Evolutionary conservation across 2,797 vertebrate genomes (phyloP), one percentile per base, ranked within the genome.

Genomic region (Mormyrus hasselquistii): DNA sequence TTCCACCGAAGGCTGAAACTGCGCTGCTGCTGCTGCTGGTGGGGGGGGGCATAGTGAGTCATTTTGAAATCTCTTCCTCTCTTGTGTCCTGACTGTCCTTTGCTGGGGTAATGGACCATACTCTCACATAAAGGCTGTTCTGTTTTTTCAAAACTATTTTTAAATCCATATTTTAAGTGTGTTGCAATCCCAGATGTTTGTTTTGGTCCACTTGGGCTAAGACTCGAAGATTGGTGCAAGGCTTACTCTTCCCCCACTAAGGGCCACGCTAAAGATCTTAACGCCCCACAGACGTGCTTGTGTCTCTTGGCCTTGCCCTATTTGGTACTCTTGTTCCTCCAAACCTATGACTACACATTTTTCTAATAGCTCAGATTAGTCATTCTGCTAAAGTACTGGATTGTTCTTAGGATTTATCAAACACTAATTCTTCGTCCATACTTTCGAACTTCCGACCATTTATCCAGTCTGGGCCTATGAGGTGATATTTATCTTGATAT

Each of bases 1-100:
- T 79, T 79, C 73, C 41, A 79, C 38, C n/a, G 73, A 47, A 47
- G 38, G 19, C 73, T 44, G 73, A 91, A 93, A 91, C 73, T 41
- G 19, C 19, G 14, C 50, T 52, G 29, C 29, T 1, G 2, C 49
- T 12, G 14, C 22, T 85, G 49, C 3, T 86, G 12, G 50, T n/a
- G 22, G 25, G 62, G 16, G 14, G 14, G 22, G 83, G n/a, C 41
- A 84, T 25, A 47, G 12, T 22, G 19, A 86, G 22, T 53, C 47
- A 53, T 52, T 86, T 29, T 86, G 22, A 86, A 86, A 86, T 50
- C 41, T 84, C 29, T 79, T 29, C 16, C 9, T 86, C 83, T 86
- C 50, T 52, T 86, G 49, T 14, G 83, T 52, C 83, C 50, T 86
- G 12, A 53, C 44, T 29, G 84, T 38, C 86, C 52, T 52, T 59